phyloP scores from a whole-genome alignment of 2,888 invertebrate species.

The Scotopteryx bipunctaria region DNA sequence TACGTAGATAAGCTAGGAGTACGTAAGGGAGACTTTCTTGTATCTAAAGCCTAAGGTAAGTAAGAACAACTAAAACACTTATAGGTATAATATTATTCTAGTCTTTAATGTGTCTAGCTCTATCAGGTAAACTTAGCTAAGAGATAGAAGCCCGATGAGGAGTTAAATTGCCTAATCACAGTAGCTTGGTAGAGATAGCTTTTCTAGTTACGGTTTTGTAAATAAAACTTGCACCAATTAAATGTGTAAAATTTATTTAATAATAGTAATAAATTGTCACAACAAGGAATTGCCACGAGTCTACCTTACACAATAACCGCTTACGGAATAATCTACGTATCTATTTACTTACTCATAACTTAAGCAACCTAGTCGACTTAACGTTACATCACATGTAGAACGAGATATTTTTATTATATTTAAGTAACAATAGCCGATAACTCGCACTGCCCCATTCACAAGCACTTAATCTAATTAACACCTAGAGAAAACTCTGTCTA shows the following conservation, averaged over 20 bases:
- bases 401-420: conserved; percentile 70
- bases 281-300: conserved; percentile 75
- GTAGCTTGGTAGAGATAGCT: no score
- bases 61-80: no score
- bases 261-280: conserved; percentile 76
- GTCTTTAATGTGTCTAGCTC: no score
- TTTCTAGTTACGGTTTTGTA: neutral
- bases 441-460: conserved; percentile 59
- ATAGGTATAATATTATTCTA: no score
- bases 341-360: conserved; percentile 52
- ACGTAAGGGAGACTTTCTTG: no score
- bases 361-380: conserved; percentile 70
- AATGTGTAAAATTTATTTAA: conserved; percentile 79
- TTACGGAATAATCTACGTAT: conserved; percentile 59
- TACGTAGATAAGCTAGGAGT: no score
- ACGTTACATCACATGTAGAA: conserved; percentile 81
- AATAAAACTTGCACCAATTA: conserved; percentile 29
- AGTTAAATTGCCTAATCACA: no score
- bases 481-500: conserved; percentile 28
- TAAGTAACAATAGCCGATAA: conserved; percentile 72
- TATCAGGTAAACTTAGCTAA: no score
- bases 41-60: no score
- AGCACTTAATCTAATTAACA: conserved; percentile 35
- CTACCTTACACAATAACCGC: conserved; percentile 66
- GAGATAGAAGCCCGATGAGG: no score